Conservation (phyloP, 2,888 invertebrate species). For the Caenorhabditis plicata region DNA sequence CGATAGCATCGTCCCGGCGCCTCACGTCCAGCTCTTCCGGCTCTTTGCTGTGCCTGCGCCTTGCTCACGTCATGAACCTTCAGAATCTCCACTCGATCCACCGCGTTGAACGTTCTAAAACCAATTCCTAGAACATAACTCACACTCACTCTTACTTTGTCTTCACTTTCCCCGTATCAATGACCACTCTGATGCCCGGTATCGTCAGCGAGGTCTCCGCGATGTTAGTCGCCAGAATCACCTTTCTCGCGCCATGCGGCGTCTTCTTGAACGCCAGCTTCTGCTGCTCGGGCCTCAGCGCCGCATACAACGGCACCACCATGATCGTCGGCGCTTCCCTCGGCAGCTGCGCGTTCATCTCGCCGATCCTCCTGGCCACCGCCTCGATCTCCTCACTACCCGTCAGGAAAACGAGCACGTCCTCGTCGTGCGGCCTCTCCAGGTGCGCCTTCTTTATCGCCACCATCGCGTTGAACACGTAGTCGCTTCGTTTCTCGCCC, state of each 20-base stretch:
- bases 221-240: slow-evolving; percentile 90
- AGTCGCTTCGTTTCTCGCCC: too few species aligned
- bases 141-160: slow-evolving; percentile 42
- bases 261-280: slow-evolving; percentile 22
- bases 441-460: slow-evolving; percentile 68
- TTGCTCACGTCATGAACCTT: slow-evolving; percentile 81
- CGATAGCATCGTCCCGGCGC: slow-evolving; percentile 61
- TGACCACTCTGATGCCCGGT: slow-evolving; percentile 81
- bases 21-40: slow-evolving; percentile 84
- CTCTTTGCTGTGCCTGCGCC: slow-evolving; percentile 86
- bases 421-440: slow-evolving; percentile 61
- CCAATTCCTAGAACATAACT: not conserved
- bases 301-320: slow-evolving; percentile 48
- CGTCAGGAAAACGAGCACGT: slow-evolving; percentile 73
- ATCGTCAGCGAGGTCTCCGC: slow-evolving; percentile 98
- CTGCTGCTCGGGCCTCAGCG: slow-evolving; percentile 36
- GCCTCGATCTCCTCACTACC: slow-evolving; percentile 88
- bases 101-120: slow-evolving; percentile 52
- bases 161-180: slow-evolving; percentile 65
- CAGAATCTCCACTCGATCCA: slow-evolving; percentile 73
- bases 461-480: slow-evolving; percentile 67
- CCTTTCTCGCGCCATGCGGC: slow-evolving; percentile 71
- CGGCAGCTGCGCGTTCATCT: slow-evolving; percentile 81
- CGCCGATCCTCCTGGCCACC: slow-evolving; percentile 70
- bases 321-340: slow-evolving; percentile 16